Evolutionary conservation across 2,888 invertebrate genomes (phyloP).

Genomic region (Pseudanteris insignis): DNA sequence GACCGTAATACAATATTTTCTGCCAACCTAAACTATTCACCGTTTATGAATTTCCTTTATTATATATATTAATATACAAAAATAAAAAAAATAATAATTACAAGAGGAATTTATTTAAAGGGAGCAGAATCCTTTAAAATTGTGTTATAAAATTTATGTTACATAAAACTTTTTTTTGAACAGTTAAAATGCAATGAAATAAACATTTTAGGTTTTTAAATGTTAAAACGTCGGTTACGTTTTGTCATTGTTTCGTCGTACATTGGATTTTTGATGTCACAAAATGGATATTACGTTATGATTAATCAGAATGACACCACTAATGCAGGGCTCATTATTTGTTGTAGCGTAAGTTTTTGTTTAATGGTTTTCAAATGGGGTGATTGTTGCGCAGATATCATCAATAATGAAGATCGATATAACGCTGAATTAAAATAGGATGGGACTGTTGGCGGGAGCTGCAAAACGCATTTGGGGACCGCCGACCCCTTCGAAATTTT

Average conservation of each 20-base stretch:
- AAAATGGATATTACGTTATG: no score
- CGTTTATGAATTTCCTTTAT: no score
- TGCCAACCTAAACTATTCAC: no score
- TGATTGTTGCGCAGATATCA: slow-evolving; percentile 48
- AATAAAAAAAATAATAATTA: no score
- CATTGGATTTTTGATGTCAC: not conserved
- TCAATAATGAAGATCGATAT: slow-evolving; percentile 59
- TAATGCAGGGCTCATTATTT: slow-evolving; percentile 4
- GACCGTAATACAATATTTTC: no score
- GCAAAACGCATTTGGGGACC: slow-evolving; percentile 40
- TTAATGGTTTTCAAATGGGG: slow-evolving; percentile 35
- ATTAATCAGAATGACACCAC: slow-evolving; percentile 19
- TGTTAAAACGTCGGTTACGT: not conserved
- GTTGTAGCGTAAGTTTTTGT: slow-evolving; percentile 15
- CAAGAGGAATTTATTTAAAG: no score
- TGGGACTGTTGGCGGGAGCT: slow-evolving; percentile 44
- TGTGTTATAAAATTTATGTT: no score
- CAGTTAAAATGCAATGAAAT: no score
- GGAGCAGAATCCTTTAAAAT: no score
- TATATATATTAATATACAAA: no score
- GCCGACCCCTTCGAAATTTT: slow-evolving; percentile 49
- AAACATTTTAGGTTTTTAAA: no score
- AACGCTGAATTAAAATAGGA: slow-evolving; percentile 58
- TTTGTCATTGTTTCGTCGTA: not conserved
- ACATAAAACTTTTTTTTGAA: no score